Evolutionary conservation across 2,113 vertebrate species (phyloP).

Genomic region (Solenodon paradoxus): DNA sequence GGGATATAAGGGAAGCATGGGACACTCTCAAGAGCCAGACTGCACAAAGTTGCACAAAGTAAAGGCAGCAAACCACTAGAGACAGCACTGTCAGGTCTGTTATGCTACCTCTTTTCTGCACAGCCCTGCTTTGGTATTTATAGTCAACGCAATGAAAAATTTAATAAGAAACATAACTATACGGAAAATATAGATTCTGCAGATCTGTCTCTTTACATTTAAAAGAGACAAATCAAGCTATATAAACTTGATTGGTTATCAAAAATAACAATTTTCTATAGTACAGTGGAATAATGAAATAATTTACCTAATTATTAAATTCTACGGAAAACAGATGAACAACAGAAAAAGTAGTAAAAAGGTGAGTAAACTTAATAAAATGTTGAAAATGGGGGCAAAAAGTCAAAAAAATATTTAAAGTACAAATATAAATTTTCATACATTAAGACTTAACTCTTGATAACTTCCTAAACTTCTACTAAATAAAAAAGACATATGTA

Average conservation of each 20-base stretch:
- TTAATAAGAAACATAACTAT: constrained; percentile 22
- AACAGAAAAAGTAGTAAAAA: neutral
- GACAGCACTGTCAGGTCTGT: neutral
- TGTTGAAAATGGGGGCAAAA: neutral
- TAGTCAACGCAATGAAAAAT: neutral
- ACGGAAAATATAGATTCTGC: neutral
- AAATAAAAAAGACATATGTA: neutral
- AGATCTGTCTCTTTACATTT: too few relatives aligned
- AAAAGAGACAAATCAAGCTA: neutral
- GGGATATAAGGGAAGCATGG: neutral
- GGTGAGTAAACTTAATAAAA: neutral
- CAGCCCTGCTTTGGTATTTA: neutral
- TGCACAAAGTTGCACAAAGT: neutral
- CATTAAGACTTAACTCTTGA: neutral
- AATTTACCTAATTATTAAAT: neutral
- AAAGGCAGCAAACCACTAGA: neutral
- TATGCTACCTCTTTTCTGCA: neutral
- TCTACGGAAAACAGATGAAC: neutral
- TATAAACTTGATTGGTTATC: neutral
- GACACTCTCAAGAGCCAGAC: neutral
- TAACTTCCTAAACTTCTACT: neutral
- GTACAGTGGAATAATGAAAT: neutral
- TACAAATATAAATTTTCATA: neutral
- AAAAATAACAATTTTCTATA: neutral
- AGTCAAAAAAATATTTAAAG: constrained; percentile 6